Evolutionary conservation across 2,797 vertebrate species (phyloP).

Genomic region (Lagorchestes hirsutus): DNA sequence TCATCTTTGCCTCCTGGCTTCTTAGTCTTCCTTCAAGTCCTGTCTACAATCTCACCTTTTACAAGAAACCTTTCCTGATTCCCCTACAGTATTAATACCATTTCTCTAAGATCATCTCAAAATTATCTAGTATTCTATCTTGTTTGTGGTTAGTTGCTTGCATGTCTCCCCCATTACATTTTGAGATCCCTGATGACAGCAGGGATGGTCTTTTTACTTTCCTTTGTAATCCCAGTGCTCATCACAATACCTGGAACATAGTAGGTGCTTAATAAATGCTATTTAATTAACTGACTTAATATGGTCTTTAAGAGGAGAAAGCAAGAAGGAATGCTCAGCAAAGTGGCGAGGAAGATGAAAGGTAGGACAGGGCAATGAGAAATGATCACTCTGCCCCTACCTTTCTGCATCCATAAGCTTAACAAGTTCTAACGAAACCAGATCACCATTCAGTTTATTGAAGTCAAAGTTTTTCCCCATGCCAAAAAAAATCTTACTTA

Average conservation of each 20-base stretch:
- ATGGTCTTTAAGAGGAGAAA: slow-evolving; percentile 41
- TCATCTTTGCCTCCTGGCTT: not conserved
- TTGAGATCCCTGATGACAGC: not conserved
- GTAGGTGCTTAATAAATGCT: not conserved
- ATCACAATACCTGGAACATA: not conserved
- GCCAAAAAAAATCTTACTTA: not conserved
- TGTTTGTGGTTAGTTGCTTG: not conserved
- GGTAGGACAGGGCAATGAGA: slow-evolving; percentile 3
- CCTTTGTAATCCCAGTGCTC: not conserved
- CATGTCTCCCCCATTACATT: not conserved
- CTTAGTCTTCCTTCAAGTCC: not conserved
- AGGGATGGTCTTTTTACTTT: not conserved
- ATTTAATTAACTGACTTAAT: not conserved
- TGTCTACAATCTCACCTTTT: not conserved
- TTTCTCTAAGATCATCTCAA: not conserved
- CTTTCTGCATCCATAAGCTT: not conserved
- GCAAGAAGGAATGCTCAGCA: not conserved
- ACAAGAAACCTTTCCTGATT: not conserved
- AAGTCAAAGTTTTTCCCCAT: not conserved
- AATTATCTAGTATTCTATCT: not conserved
- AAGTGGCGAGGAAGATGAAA: not conserved
- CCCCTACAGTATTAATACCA: not conserved
- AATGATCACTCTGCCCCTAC: not conserved
- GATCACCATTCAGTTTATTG: not conserved
- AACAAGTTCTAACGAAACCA: not conserved